Percentiles rank a stretch among this genome's conserved stretches.
Evolutionary conservation across 2,888 invertebrate genomes (phyloP).

Genomic region (Zhuqinia jingwanae): DNA sequence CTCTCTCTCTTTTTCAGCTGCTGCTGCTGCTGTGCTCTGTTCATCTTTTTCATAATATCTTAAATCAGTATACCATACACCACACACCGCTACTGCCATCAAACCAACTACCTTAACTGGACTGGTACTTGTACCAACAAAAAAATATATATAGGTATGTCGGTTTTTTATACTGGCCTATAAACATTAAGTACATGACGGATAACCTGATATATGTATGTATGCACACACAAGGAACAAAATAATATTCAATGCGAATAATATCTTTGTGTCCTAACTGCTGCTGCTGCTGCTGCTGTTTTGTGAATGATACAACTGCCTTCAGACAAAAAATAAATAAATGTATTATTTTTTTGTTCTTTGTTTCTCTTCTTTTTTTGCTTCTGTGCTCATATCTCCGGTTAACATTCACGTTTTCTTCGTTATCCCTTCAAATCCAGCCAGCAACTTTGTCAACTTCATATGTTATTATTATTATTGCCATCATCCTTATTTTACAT

Average conservation of each 20-base stretch:
- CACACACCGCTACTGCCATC: not conserved
- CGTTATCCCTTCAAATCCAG: conserved; percentile 52
- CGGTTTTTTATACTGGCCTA: conserved; percentile 40
- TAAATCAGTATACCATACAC: conserved; percentile 33
- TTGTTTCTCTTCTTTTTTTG: conserved; percentile 25
- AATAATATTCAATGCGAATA: conserved; percentile 44
- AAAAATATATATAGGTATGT: no score
- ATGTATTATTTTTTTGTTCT: conserved; percentile 7
- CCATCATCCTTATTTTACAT: conserved; percentile 42
- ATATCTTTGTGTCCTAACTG: conserved; percentile 33
- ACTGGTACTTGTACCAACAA: no score
- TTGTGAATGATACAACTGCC: not conserved
- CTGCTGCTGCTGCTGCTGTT: not conserved
- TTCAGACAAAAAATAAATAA: not conserved
- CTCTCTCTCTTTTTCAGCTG: not conserved
- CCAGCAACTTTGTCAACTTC: conserved; percentile 45
- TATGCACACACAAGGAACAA: conserved; percentile 22
- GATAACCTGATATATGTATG: conserved; percentile 8
- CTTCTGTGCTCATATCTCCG: conserved; percentile 34
- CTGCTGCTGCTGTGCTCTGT: no score
- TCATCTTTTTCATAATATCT: conserved; percentile 25
- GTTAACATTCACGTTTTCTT: conserved; percentile 38
- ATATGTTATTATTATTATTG: conserved; percentile 46
- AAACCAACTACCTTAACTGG: conserved; percentile 23
- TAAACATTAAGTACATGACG: conserved; percentile 37